Conservation (phyloP, 2,113 vertebrate species). For the Symphodus melops region DNA sequence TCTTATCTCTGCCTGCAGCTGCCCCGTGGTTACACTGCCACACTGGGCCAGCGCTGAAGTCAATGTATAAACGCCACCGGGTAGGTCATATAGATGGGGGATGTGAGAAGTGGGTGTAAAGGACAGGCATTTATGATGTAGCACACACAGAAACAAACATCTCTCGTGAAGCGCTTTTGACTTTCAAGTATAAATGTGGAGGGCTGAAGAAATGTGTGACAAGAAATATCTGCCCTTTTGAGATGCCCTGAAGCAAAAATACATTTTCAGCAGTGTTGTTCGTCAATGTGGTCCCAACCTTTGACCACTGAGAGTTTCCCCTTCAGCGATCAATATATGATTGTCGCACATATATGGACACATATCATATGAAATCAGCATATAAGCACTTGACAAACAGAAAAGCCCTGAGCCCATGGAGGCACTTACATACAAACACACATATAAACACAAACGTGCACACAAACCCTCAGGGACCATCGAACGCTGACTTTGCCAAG, state of each 20-base stretch:
- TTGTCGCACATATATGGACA: slow-evolving; percentile 9
- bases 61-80: slow-evolving; percentile 48
- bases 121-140: slow-evolving; percentile 11
- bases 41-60: slow-evolving; percentile 57
- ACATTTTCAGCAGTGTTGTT: slow-evolving; percentile 1
- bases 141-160: slow-evolving; percentile 8
- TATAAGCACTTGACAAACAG: not conserved
- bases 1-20: slow-evolving; percentile 76
- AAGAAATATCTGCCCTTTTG: slow-evolving; percentile 19
- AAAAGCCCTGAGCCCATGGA: slow-evolving; percentile 8
- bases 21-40: slow-evolving; percentile 51
- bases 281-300: slow-evolving; percentile 22
- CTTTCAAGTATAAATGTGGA: not conserved
- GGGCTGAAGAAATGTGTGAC: not conserved
- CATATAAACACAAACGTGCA: slow-evolving; percentile 6
- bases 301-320: slow-evolving; percentile 20
- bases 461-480: slow-evolving; percentile 17
- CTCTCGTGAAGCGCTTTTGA: not conserved
- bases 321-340: slow-evolving; percentile 19
- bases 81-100: slow-evolving; percentile 47
- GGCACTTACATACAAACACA: not conserved
- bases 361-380: slow-evolving; percentile 16
- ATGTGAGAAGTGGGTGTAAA: slow-evolving; percentile 10
- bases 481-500: slow-evolving; percentile 50
- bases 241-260: not conserved